Conservation (phyloP, 2,113 vertebrate species). For the Platanista minor region DNA sequence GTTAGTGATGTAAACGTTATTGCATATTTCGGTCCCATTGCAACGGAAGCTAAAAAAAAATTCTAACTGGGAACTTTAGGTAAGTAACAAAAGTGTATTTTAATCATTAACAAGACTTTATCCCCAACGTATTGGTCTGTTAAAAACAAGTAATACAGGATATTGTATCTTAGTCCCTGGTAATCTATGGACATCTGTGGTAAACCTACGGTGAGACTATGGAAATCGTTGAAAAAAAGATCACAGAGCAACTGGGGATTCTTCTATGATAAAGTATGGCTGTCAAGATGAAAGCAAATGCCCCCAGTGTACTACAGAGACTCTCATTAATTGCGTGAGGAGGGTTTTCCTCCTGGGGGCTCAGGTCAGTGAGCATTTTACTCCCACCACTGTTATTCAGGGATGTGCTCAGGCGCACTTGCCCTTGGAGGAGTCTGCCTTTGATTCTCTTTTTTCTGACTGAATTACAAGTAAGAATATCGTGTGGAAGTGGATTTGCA, state of each 20-base stretch:
- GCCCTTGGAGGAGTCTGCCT: neutral
- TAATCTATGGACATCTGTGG: neutral
- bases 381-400: neutral
- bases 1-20: neutral
- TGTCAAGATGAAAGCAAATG: neutral
- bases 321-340: neutral
- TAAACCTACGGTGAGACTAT: neutral
- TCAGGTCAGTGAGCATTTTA: neutral
- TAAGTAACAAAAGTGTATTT: neutral
- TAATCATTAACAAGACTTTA: neutral
- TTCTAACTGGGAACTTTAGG: neutral
- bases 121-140: neutral
- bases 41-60: neutral
- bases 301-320: neutral
- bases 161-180: neutral
- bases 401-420: neutral
- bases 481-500: neutral
- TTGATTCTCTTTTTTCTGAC: conserved; percentile 3
- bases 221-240: neutral
- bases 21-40: neutral
- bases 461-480: neutral
- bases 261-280: neutral
- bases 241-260: neutral
- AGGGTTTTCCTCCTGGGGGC: neutral
- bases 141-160: neutral